phyloP scores from a whole-genome alignment of 2,888 invertebrate genomes.

The Anodontia alba region DNA sequence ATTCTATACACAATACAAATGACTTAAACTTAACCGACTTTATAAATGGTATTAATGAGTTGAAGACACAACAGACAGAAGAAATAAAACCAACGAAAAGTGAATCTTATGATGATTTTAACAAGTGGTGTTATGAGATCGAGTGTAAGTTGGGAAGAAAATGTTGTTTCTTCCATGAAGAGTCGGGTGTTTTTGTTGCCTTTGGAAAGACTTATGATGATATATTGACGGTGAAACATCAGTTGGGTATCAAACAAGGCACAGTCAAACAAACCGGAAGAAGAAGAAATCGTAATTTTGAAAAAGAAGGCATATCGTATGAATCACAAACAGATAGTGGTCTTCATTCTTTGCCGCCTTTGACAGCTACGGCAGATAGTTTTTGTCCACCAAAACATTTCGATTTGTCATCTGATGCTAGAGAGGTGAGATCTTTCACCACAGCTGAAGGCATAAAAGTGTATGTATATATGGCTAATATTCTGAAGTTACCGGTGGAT shows the following conservation, averaged over 20 bases:
- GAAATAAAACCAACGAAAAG: neutral
- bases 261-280: constrained; percentile 15
- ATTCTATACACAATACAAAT: too few relatives aligned
- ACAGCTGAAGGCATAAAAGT: neutral
- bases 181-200: neutral
- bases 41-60: neutral
- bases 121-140: neutral
- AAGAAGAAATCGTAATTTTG: neutral
- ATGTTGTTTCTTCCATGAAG: constrained; percentile 8
- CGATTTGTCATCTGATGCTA: neutral
- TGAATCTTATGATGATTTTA: neutral
- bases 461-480: neutral
- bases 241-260: constrained; percentile 4
- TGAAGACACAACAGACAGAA: neutral
- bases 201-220: neutral
- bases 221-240: neutral
- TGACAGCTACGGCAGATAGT: neutral
- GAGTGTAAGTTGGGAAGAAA: neutral
- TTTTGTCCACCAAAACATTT: neutral
- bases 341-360: neutral
- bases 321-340: too few relatives aligned
- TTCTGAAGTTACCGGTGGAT: neutral
- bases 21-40: too few relatives aligned
- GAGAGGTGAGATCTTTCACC: neutral
- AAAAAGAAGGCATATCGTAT: neutral